Evolutionary conservation across 1,140 invertebrate genomes (phyloP).

Genomic region (Medauroidea extradentata): DNA sequence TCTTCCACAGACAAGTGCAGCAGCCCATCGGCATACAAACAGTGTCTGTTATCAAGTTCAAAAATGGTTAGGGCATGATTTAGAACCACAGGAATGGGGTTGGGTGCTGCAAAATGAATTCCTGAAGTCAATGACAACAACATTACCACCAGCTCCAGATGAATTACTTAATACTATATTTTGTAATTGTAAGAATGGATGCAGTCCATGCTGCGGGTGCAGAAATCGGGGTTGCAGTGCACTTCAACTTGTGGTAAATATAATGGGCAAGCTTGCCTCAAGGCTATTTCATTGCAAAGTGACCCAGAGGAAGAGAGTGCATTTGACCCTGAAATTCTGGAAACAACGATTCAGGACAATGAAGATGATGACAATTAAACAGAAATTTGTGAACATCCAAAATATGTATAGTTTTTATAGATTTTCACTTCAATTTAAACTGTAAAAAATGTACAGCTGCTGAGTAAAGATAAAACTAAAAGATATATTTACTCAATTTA

Average conservation of each 20-base stretch:
- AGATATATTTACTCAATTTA: too few species aligned
- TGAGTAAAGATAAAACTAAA: too few species aligned
- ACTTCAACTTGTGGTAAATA: neutral
- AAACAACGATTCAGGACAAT: too few species aligned
- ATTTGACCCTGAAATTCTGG: too few species aligned
- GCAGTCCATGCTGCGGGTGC: neutral
- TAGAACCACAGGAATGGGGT: constrained; percentile 39
- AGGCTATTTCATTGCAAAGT: neutral
- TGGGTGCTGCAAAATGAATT: constrained; percentile 33
- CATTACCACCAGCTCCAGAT: constrained; percentile 32
- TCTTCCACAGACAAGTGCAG: constrained; percentile 25
- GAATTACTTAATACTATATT: constrained; percentile 12
- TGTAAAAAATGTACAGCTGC: too few species aligned
- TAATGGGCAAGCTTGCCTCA: neutral
- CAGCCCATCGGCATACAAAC: constrained; percentile 22
- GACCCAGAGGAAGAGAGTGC: too few species aligned
- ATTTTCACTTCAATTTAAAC: too few species aligned
- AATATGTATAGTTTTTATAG: too few species aligned
- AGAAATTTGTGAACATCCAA: too few species aligned
- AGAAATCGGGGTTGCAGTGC: neutral
- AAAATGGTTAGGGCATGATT: constrained; percentile 37
- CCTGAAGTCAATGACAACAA: constrained; percentile 33
- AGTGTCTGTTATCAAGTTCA: constrained; percentile 43
- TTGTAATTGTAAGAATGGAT: neutral
- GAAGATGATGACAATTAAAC: too few species aligned